These are phyloP conservation scores for Escarpia spicata DNA, from an alignment of 2,888 invertebrate species.

Conservation along the genomic window DNA sequence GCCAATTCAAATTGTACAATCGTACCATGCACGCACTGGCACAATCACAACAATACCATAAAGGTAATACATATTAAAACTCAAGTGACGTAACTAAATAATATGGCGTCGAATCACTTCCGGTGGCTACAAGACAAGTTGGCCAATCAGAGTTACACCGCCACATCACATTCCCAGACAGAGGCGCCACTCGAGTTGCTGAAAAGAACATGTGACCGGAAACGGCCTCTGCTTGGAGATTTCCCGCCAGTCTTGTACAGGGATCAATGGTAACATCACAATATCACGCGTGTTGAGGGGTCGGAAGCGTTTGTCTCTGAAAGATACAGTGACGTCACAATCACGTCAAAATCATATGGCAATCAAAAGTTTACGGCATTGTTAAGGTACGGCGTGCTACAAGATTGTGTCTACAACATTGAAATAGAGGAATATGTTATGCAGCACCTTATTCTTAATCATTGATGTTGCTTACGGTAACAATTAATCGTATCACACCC, in stretches of 20 bases:
- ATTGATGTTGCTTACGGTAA: too few relatives aligned
- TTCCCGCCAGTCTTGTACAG: background rate
- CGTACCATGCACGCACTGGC: background rate
- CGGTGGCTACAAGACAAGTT: background rate
- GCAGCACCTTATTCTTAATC: too few relatives aligned
- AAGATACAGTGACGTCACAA: background rate
- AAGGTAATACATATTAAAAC: background rate
- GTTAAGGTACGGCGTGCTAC: background rate
- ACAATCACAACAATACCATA: background rate
- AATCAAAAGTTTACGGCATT: background rate
- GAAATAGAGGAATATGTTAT: too few relatives aligned
- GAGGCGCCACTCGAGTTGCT: too few relatives aligned
- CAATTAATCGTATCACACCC: too few relatives aligned
- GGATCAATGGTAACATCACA: background rate
- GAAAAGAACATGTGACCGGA: too few relatives aligned
- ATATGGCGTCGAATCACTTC: background rate
- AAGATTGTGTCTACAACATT: background rate
- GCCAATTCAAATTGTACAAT: background rate
- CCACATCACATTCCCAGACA: too few relatives aligned
- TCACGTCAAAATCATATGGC: background rate
- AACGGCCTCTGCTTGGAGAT: too few relatives aligned
- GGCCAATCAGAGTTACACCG: too few relatives aligned
- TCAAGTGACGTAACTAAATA: background rate
- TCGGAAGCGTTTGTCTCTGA: background rate
- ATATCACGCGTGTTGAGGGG: background rate